phyloP scores from a whole-genome alignment of 2,888 invertebrate genomes.

The Xestoiulus laeticollis region DNA sequence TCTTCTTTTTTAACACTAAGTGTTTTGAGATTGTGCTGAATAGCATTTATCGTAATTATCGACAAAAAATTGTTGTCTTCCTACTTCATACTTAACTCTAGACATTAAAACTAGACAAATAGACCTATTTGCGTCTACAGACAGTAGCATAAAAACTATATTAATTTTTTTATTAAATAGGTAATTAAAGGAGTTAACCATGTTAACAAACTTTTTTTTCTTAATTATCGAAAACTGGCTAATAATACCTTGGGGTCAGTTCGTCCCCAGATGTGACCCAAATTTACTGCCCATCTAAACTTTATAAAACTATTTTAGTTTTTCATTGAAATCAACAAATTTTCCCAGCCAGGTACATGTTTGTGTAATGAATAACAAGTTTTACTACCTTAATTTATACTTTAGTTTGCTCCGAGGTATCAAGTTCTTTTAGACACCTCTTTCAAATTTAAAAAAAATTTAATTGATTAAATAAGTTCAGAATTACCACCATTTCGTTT shows the following conservation, averaged over 20 bases:
- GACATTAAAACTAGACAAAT: not conserved
- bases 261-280: not conserved
- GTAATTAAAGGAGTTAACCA: not conserved
- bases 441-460: not conserved
- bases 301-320: not conserved
- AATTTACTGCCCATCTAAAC: slow-evolving; percentile 7
- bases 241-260: not conserved
- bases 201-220: not conserved
- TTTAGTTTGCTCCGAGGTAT: not conserved
- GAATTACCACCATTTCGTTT: not conserved
- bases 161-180: not conserved
- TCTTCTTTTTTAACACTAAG: not conserved
- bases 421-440: not conserved
- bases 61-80: not conserved
- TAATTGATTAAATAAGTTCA: not conserved
- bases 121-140: too few relatives aligned
- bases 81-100: too few relatives aligned
- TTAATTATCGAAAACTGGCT: slow-evolving; percentile 22
- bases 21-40: not conserved
- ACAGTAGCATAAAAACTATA: not conserved
- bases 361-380: not conserved
- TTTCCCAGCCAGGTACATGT: not conserved
- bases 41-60: not conserved
- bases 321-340: not conserved
- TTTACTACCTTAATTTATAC: not conserved